Evolutionary conservation across 1,140 invertebrate species (phyloP), one percentile per base, ranked within the genome.

Genomic region (Zophobas atratus): DNA sequence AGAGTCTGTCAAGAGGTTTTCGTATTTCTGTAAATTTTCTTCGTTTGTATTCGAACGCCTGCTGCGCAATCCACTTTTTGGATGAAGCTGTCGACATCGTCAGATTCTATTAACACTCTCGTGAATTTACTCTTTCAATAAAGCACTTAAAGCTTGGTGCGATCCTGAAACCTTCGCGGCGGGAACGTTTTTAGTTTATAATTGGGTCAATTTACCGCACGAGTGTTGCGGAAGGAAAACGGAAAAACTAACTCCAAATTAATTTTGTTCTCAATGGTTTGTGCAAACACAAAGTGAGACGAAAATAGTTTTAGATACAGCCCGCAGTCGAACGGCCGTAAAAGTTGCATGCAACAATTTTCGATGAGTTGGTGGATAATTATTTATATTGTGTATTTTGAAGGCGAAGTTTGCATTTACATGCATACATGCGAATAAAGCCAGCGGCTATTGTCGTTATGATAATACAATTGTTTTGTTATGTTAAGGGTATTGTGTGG

Each of bases 141-240:
- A 67, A 67, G 60, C 60, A 67, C 60, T 67, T 67, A 67, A 63
- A 67, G 60, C 60, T 67, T 8, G 3, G 39, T 39, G 20, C 4
- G 20, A 67, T 46, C 5, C 39, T 32, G 60, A 48, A 1, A 43
- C 39, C 39, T 67, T 67, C 60, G n/a, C 38, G 39, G 39, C 39
- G 20, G 60, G 60, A 67, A 67, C 60, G 60, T 67, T 67, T 63
- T 67, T 43, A 67, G 39, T 43, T 67, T 67, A 3, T 46, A 67
- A 67, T 67, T 67, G 60, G 39, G 60, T 43, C 60, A 67, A 67
- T 67, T 67, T 43, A 43, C 43, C 35, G 8, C 6, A 32, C 33
- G 8, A 55, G 6, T 3, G 8, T 33, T 33, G 4, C 20, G n/a
- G 6, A 34, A 34, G 53, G 3, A 34, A 34, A 5, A 55, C 5